Base-by-base conservation (phyloP, 2,797 vertebrate genomes). In the Galagoides demidoff region DNA sequence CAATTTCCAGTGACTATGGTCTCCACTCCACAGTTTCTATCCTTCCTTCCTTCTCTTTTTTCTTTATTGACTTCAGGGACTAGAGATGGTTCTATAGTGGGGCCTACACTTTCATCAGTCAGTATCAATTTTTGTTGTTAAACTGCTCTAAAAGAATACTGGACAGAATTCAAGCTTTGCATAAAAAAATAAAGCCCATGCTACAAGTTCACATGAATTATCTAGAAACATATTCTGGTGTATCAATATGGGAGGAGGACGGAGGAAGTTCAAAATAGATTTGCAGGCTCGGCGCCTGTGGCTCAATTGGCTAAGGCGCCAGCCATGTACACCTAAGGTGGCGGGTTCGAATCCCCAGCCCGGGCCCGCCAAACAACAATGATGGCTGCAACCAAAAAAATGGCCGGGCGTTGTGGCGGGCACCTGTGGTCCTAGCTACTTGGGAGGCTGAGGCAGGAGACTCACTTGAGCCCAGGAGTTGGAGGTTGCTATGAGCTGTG, bases 31-130 rank as follows among this genome's bases (percentile, higher is more conserved):
- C 5, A 14, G 5, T 59, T 92, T 0, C 13, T 0, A 11, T 2
- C 13, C 5, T 5, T 5, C 5, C 5, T 8, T 25, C 2, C 0
- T 27, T 8, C 6, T 9, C 22, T 11, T 3, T 1, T 17, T 5
- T 17, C 25, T 7, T 8, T n/a, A 59, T 43, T 19, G 31, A 14
- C 17, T 37, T 85, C 10, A 59, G n/a, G 43, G 39, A 73, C 14
- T 55, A 89, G 7, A 89, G 84, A 59, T 70, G 31, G 1, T 57
- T 76, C 7, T 84, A 49, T 7, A 68, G 5, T 45, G 11, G 88
- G 23, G 49, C 1, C 8, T 78, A 11, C 79, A 39, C 87, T 17
- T 73, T 49, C 31, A 43, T 68, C 43, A 55, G 1, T 45, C 14
- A 16, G 31, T n/a, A n/a, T n/a, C 31, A n/a, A 34, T 12, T 31